Conservation (phyloP, 2,113 vertebrate genomes). For the Osmerus eperlanus region DNA sequence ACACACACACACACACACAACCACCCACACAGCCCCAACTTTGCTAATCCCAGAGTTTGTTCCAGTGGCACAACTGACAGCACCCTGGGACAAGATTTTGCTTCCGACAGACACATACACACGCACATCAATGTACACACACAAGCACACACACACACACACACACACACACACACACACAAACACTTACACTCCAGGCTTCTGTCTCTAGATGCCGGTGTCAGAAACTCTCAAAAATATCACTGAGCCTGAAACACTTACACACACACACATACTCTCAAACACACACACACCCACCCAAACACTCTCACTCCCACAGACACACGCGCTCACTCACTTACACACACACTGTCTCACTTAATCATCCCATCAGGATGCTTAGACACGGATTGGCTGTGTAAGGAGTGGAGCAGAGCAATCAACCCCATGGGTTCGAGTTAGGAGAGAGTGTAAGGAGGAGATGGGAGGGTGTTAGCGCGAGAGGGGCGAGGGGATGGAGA, state of each 20-base stretch:
- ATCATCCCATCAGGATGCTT: constrained; percentile 36
- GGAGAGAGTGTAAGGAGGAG: too few species aligned
- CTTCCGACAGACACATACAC: constrained; percentile 35
- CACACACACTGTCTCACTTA: background rate
- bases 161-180: background rate
- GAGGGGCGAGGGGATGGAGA: too few species aligned
- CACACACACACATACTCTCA: background rate
- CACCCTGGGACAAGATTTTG: constrained; percentile 39
- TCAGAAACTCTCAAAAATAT: background rate
- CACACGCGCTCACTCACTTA: constrained; percentile 13
- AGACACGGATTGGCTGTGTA: background rate
- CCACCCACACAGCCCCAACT: too few species aligned
- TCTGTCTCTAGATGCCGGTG: background rate
- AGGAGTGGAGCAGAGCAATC: background rate
- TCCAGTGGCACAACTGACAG: constrained; percentile 40
- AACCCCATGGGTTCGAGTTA: too few species aligned
- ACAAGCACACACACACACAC: constrained; percentile 11
- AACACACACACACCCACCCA: constrained; percentile 1
- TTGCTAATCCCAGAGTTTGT: constrained; percentile 28
- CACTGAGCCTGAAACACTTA: background rate
- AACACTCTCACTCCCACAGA: too few species aligned
- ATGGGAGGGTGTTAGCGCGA: too few species aligned
- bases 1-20: background rate
- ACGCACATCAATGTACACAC: constrained; percentile 1
- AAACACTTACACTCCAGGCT: background rate